Conservation (phyloP, 2,113 vertebrate genomes). For the Alethe diademata region DNA sequence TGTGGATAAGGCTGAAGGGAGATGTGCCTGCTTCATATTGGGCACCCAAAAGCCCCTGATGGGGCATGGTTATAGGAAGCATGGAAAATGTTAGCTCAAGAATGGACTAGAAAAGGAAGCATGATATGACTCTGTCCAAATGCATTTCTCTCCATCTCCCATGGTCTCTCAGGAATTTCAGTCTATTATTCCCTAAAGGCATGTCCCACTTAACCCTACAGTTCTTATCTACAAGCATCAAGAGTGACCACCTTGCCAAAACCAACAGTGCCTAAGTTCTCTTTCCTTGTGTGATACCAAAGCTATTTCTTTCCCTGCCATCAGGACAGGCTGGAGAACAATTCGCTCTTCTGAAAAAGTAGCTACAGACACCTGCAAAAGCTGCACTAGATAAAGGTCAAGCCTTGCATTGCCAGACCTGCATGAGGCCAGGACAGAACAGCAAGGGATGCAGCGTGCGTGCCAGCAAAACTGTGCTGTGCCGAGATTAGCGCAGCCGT, state of each 20-base stretch:
- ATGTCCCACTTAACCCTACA: not conserved
- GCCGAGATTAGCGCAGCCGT: not conserved
- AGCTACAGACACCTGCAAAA: not conserved
- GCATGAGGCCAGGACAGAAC: not conserved
- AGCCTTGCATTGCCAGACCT: not conserved
- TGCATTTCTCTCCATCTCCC: not conserved
- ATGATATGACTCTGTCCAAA: not conserved
- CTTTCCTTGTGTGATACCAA: not conserved
- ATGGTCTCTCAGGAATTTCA: not conserved
- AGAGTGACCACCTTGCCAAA: not conserved
- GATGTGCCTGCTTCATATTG: not conserved
- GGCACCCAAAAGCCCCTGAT: accelerated
- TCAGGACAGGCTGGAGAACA: not conserved
- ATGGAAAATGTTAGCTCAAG: not conserved
- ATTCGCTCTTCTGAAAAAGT: not conserved
- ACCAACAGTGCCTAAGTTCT: not conserved
- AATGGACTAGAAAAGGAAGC: not conserved
- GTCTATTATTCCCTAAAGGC: not conserved
- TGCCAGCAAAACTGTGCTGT: not conserved
- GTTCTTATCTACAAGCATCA: not conserved
- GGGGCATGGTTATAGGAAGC: not conserved
- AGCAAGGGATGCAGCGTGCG: not conserved
- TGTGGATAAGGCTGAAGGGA: not conserved
- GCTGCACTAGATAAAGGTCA: not conserved
- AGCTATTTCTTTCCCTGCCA: not conserved